Evolutionary conservation across 1,140 invertebrate genomes (phyloP).

Genomic region (Magallana gigas): DNA sequence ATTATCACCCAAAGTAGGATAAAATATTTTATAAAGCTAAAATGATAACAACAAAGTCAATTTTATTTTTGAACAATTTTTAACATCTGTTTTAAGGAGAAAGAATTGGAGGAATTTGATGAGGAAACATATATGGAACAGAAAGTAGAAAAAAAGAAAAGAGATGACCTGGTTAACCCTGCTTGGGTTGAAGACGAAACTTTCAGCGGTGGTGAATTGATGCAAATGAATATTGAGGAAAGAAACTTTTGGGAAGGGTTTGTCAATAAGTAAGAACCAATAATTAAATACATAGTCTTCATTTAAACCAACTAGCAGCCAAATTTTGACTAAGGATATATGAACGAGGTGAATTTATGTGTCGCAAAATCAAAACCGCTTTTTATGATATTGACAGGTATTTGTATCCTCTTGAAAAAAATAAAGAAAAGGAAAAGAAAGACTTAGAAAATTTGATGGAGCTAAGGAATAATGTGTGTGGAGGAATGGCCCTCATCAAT

Average conservation of each 20-base stretch:
- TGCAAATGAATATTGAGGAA: constrained; percentile 59
- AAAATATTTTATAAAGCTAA: too few relatives aligned
- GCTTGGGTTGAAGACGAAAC: constrained; percentile 61
- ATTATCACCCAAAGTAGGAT: too few relatives aligned
- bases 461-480: constrained; percentile 69
- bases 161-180: constrained; percentile 66
- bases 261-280: constrained; percentile 60
- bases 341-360: not conserved
- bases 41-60: too few relatives aligned
- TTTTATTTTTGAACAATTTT: too few relatives aligned
- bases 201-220: constrained; percentile 59
- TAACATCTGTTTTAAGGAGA: not conserved
- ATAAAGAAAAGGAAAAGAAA: constrained; percentile 77
- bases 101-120: not conserved
- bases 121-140: constrained; percentile 48
- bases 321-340: too few relatives aligned
- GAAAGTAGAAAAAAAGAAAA: constrained; percentile 44
- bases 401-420: constrained; percentile 66
- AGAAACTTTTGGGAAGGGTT: constrained; percentile 63
- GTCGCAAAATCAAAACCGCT: not conserved
- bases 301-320: too few relatives aligned
- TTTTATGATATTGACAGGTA: constrained; percentile 51
- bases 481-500: constrained; percentile 73
- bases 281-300: too few relatives aligned
- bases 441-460: constrained; percentile 74